Evolutionary conservation across 2,113 vertebrate genomes (phyloP).

Genomic region (Amblyornis subalaris): DNA sequence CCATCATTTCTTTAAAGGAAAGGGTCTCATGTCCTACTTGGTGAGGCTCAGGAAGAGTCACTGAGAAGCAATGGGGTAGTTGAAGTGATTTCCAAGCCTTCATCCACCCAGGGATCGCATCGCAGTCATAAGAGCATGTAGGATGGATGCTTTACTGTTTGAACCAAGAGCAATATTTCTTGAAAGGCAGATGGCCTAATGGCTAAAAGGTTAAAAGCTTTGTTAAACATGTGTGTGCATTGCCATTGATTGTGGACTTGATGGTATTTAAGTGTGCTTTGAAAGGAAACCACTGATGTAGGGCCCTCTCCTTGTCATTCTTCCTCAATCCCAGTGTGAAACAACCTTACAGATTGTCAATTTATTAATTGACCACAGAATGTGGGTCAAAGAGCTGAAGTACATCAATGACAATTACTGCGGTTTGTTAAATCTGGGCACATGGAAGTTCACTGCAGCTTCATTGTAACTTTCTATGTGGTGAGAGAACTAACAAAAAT

Average conservation of each 20-base stretch:
- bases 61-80: not conserved
- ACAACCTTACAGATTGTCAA: conserved; percentile 26
- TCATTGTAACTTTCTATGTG: not conserved
- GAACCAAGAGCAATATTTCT: conserved; percentile 28
- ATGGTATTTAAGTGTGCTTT: conserved; percentile 53
- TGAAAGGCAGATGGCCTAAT: conserved; percentile 9
- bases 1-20: not conserved
- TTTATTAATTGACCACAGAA: conserved; percentile 55
- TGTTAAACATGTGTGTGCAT: conserved; percentile 29
- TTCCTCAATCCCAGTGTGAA: conserved; percentile 31
- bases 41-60: not conserved
- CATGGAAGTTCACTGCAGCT: not conserved
- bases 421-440: not conserved
- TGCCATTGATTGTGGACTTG: conserved; percentile 61
- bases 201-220: conserved; percentile 64
- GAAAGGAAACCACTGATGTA: conserved; percentile 51
- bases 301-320: conserved; percentile 15
- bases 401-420: not conserved
- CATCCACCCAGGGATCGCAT: not conserved
- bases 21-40: fast-evolving
- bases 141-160: not conserved
- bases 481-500: not conserved
- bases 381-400: not conserved
- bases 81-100: not conserved
- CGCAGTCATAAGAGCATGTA: not conserved